Base-by-base conservation (phyloP, 1,140 invertebrate species). In the Phenacoccus solenopsis region DNA sequence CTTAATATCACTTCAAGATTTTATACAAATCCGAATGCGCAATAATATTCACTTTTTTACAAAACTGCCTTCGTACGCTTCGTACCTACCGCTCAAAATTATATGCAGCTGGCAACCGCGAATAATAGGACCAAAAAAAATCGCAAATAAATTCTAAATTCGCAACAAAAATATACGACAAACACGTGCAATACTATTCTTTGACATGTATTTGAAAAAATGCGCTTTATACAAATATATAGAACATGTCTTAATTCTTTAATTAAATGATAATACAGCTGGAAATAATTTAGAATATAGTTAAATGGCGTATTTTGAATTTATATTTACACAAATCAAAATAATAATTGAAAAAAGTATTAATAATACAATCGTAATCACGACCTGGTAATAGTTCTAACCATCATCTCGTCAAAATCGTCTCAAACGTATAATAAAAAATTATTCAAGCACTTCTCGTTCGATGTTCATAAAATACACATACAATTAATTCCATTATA, bases 151-250 rank as follows among this genome's bases (percentile, higher is more conserved):
- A n/a, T n/a, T n/a, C n/a, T n/a, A n/a, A n/a, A n/a, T n/a, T n/a
- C n/a, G n/a, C n/a, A n/a, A n/a, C n/a, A n/a, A n/a, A n/a, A n/a
- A n/a, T n/a, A n/a, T n/a, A n/a, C n/a, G n/a, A n/a, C n/a, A n/a
- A n/a, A n/a, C n/a, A n/a, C n/a, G n/a, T n/a, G n/a, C n/a, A n/a
- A n/a, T n/a, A n/a, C n/a, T 49, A 49, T 49, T 49, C 12, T 49
- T 49, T 49, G 38, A 49, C 38, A 49, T 49, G 38, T 49, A 49
- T 49, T 49, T 49, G 38, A 49, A 49, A 49, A 49, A 49, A 49
- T 49, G 20, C 20, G 38, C 38, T 49, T 16, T 49, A 49, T 49
- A 49, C 38, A 49, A 49, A n/a, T 49, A n/a, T n/a, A 49, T 49
- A 3, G 38, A 49, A 49, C 38, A 49, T 49, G 38, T 49, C 38